Base-by-base conservation (phyloP, 1,140 invertebrate species). In the Heliconius hewitsoni region DNA sequence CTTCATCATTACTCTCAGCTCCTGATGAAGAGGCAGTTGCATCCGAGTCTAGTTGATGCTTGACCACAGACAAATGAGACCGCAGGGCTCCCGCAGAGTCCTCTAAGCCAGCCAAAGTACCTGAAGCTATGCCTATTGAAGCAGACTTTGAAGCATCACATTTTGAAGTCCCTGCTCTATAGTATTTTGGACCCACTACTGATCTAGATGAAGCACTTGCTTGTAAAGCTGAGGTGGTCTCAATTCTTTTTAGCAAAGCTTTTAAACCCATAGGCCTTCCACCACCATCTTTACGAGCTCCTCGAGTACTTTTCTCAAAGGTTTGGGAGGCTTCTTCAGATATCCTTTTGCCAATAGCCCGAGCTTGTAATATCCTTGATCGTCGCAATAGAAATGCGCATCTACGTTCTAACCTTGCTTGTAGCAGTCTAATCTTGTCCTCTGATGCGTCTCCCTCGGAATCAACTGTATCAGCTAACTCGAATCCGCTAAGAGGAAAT, bases 21-120 rank as follows among this genome's bases (percentile, higher is more conserved):
- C 98, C 98, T 52, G 98, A 99, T 87, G 98, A 98, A 74, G 98
- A 98, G 23, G 97, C 98, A 19, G 98, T 99, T 19, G 97, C 98
- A 95, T 99, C 98, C 23, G 98, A 98, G 94, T 99, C 98, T 71
- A 98, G 94, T 84, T 96, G 96, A 72, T 95, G 94, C 86, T 98
- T 96, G 71, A 98, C 95, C 77, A 97, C 94, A 42, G 96, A 95
- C 77, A 98, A 89, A 90, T 97, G 97, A 1, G 96, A 96, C 13
- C 96, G 93, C 66, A 98, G 93, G 27, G 96, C 95, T 52, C 97
- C 97, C 11, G 96, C 95, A 1, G 97, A 96, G 74, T 95, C 95
- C 79, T 96, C 95, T 55, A 97, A 86, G 94, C 96, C 83, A 91
- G 93, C 86, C 91, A 95, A 79, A 83, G 90, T 92, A 80, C 95